Evolutionary conservation across 2,797 vertebrate genomes (phyloP), one percentile per base, ranked within the genome.

Genomic region (Ctenopoma multispine): DNA sequence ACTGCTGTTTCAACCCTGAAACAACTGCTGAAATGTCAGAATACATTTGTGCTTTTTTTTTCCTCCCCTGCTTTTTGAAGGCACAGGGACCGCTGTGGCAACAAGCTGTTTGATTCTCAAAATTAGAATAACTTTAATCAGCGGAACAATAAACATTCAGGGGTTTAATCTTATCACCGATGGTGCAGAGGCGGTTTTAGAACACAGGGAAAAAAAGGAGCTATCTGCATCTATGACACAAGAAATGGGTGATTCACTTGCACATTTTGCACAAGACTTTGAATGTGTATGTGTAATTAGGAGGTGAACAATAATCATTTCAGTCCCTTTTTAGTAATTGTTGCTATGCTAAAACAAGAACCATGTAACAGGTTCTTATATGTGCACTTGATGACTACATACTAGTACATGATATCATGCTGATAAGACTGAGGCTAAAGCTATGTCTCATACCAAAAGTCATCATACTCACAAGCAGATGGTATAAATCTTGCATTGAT

Each of bases 21-120:
- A 83, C 75, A 84, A 86, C 80, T 83, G 79, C 79, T 77, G 59
- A 75, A 77, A 83, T 83, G 84, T 89, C 85, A 81, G 62, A 71
- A 63, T 55, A 55, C 68, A 81, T 87, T 87, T 89, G 69, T 57
- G 64, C 47, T 64, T 64, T 71, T 61, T 55, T 38, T 4, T 18
- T 10, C 15, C 18, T 29, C 44, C 15, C 18, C 47, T 21, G n/a
- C 58, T 13, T 50, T 2, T 29, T 34, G 48, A 68, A 77, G 47
- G 56, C 44, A 23, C 6, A 6, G 48, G 50, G 27, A 47, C 63
- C 13, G 58, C 64, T 57, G 69, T 64, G 75, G 73, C 82, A 65
- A 72, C 84, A 73, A 69, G 71, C 82, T 78, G 74, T 77, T 80
- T 73, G 71, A 82, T 55, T 77, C 75, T 68, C 55, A n/a, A 48